These are phyloP conservation scores for Hyles euphorbiae DNA, from an alignment of 1,140 invertebrate species.

Conservation along the genomic window DNA sequence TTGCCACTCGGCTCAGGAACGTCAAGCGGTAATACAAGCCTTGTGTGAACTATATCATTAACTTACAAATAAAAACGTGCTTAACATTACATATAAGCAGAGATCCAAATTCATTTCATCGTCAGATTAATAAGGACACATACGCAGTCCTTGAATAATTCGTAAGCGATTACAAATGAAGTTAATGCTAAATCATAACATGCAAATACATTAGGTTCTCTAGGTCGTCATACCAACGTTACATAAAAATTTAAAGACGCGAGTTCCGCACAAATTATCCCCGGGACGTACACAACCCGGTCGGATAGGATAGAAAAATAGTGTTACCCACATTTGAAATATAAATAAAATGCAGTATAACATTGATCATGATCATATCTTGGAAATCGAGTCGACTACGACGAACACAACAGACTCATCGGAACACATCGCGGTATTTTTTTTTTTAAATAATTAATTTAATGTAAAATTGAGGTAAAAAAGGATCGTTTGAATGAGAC, in stretches of 20 bases:
- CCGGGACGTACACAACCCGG: too few relatives aligned
- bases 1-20: background rate
- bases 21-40: background rate
- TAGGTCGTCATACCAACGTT: conserved; percentile 1
- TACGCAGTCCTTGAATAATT: conserved; percentile 15
- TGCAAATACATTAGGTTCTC: conserved; percentile 1
- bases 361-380: too few relatives aligned
- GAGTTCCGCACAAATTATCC: too few relatives aligned
- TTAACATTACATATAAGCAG: conserved; percentile 24
- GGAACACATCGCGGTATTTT: conserved; percentile 52
- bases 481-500: conserved; percentile 22
- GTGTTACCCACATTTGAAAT: too few relatives aligned
- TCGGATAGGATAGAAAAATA: too few relatives aligned
- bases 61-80: conserved; percentile 10
- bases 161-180: conserved; percentile 18
- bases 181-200: background rate
- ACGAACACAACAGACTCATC: conserved; percentile 8
- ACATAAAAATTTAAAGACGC: background rate
- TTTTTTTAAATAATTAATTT: conserved; percentile 12
- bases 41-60: too few relatives aligned
- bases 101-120: conserved; percentile 24
- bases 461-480: conserved; percentile 40
- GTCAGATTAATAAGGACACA: conserved; percentile 15
- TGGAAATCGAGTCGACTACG: background rate
- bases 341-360: too few relatives aligned